Base-by-base conservation (phyloP, 2,113 vertebrate genomes). In the Emberiza fucata region DNA sequence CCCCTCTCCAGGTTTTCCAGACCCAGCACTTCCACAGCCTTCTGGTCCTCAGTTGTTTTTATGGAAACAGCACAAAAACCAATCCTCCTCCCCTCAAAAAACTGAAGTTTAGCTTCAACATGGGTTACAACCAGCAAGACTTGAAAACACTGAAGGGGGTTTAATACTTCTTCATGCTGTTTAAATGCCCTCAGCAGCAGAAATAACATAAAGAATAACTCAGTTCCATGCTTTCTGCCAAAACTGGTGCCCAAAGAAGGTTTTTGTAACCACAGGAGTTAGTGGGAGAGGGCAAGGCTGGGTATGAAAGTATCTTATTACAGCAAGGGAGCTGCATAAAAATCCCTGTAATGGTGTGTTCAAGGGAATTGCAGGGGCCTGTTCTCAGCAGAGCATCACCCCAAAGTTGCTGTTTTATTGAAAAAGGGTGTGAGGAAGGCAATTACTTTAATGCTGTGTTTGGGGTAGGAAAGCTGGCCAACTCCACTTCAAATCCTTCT, bases 371-470 rank as follows among this genome's bases (percentile, higher is more conserved):
- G 39, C 1, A 60, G 76, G 53, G 91, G 80, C 53, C 91, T 95
- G 5, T 94, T 96, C 92, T 33, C 64, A 79, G 44, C 56, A 90
- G 53, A 57, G 71, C 61, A 84, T 69, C 69, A 72, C 2, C 11
- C 79, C 68, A 60, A 79, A 88, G 28, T 9, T 86, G 37, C 65
- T 86, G 35, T 70, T 92, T 86, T 53, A 33, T 42, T 86, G 71
- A 35, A 75, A 68, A 86, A 69, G 84, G 57, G 64, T 89, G 76
- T 12, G 17, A 95, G 68, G 76, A 86, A 93, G 63, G 50, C 68
- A 81, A 70, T 85, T 88, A 79, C 66, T 90, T 76, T 65, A 94
- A 69, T 92, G 63, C 60, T 77, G 70, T 79, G 51, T 71, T 96
- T 90, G 79, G 56, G 78, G 72, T 64, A 56, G 81, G 85, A 95